These are phyloP conservation scores for Lindbergichthys nudifrons DNA, from an alignment of 2,797 vertebrate genomes.

Conservation along the genomic window DNA sequence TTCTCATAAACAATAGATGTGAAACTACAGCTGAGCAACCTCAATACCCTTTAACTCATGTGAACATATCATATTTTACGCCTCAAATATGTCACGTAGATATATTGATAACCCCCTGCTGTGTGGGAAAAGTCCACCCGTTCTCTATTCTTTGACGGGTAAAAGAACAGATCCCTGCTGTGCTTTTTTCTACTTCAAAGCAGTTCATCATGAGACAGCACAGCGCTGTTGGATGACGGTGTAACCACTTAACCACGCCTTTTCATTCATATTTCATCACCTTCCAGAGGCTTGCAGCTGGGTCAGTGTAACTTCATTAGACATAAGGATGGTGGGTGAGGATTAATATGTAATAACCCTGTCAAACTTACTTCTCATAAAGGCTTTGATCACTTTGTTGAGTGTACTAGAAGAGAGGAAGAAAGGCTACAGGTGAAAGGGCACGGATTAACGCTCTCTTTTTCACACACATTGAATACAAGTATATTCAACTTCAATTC, in stretches of 20 bases:
- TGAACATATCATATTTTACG: background rate
- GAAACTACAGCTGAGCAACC: background rate
- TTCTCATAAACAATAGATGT: slow-evolving; percentile 13
- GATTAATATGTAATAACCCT: slow-evolving; percentile 45
- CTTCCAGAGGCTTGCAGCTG: background rate
- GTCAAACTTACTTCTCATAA: slow-evolving; percentile 14
- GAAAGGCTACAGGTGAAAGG: background rate
- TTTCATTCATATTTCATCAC: slow-evolving; percentile 47
- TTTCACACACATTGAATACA: too few relatives aligned
- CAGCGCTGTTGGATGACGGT: background rate
- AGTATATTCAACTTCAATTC: too few relatives aligned
- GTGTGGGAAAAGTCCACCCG: background rate
- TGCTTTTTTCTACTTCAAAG: slow-evolving; percentile 21
- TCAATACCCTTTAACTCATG: background rate
- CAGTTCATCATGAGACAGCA: slow-evolving; percentile 1
- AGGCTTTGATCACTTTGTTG: slow-evolving; percentile 43
- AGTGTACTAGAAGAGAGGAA: background rate
- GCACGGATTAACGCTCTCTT: background rate
- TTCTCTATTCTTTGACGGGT: background rate
- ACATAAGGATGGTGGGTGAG: slow-evolving; percentile 13
- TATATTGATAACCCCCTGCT: background rate
- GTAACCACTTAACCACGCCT: background rate
- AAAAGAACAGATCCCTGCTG: background rate
- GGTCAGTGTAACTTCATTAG: slow-evolving; percentile 38
- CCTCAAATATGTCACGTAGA: background rate